phyloP scores from a whole-genome alignment of 1,140 invertebrate genomes.

The Grapholita molesta region DNA sequence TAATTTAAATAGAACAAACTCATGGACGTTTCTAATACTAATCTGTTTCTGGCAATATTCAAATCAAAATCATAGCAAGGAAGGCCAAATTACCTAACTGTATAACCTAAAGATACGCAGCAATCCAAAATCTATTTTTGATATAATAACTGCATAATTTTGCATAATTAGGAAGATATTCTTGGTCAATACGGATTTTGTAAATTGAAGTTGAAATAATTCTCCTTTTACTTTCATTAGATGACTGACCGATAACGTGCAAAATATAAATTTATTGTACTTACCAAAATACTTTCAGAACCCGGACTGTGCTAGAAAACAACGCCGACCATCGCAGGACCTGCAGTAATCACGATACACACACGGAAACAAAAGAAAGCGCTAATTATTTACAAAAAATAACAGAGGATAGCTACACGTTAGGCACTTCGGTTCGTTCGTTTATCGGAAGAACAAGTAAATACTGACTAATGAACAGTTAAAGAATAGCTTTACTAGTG shows the following conservation, averaged over 20 bases:
- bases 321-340: slow-evolving; percentile 67
- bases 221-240: slow-evolving; percentile 1
- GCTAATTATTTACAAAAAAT: slow-evolving; percentile 40
- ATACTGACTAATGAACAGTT: not conserved
- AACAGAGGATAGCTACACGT: slow-evolving; percentile 54
- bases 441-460: slow-evolving; percentile 18
- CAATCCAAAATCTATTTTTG: not conserved
- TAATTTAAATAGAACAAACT: not conserved
- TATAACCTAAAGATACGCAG: not conserved
- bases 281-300: slow-evolving; percentile 65
- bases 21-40: not conserved
- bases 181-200: not conserved
- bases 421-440: slow-evolving; percentile 65
- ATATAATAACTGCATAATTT: not conserved
- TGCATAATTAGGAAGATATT: not conserved
- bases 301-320: slow-evolving; percentile 74
- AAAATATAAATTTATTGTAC: slow-evolving; percentile 25
- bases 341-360: slow-evolving; percentile 55
- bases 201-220: not conserved
- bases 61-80: not conserved
- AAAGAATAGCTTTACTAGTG: not conserved
- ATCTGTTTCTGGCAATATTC: not conserved
- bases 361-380: slow-evolving; percentile 46
- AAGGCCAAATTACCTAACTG: not conserved
- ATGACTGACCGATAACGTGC: not conserved